A percentile compares a stretch with the other conserved stretches of the same genome.
These are phyloP conservation scores for Eulemur macaco DNA, from an alignment of 2,113 vertebrate species.

Conservation along the genomic window DNA sequence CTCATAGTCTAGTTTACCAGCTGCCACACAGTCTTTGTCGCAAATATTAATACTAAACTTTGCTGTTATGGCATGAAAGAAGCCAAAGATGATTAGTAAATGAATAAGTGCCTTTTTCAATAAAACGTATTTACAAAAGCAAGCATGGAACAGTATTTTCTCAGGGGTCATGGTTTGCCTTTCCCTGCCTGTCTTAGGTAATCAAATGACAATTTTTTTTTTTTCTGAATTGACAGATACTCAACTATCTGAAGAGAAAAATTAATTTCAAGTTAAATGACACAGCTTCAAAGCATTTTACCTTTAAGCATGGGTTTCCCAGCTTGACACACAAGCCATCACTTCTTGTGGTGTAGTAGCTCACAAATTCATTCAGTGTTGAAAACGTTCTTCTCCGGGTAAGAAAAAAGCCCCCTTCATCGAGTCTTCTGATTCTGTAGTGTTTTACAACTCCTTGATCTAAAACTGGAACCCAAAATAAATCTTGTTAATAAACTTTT, in stretches of 20 bases:
- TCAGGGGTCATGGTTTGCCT: neutral
- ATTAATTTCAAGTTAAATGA: neutral
- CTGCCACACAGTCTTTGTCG: neutral
- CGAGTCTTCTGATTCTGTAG: slow-evolving; percentile 89
- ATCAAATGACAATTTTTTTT: neutral
- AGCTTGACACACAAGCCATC: slow-evolving; percentile 92
- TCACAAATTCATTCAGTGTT: slow-evolving; percentile 88
- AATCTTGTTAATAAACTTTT: slow-evolving; percentile 35
- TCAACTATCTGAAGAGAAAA: neutral
- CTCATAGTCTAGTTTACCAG: neutral
- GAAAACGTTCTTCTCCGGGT: slow-evolving; percentile 82
- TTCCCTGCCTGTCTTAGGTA: slow-evolving; percentile 42
- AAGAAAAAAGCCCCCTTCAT: slow-evolving; percentile 87
- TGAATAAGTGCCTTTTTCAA: neutral
- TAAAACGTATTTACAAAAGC: neutral
- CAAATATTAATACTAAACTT: neutral
- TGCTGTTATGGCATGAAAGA: neutral
- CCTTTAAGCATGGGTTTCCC: slow-evolving; percentile 91
- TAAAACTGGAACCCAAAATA: slow-evolving; percentile 85
- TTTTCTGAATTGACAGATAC: slow-evolving; percentile 23
- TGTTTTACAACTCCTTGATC: slow-evolving; percentile 90
- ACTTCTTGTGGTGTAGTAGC: slow-evolving; percentile 83
- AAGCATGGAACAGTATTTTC: neutral
- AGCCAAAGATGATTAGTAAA: neutral
- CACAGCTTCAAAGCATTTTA: slow-evolving; percentile 69